These are phyloP conservation scores for Pherbina coryleti DNA, from an alignment of 2,888 invertebrate genomes.

Conservation along the genomic window DNA sequence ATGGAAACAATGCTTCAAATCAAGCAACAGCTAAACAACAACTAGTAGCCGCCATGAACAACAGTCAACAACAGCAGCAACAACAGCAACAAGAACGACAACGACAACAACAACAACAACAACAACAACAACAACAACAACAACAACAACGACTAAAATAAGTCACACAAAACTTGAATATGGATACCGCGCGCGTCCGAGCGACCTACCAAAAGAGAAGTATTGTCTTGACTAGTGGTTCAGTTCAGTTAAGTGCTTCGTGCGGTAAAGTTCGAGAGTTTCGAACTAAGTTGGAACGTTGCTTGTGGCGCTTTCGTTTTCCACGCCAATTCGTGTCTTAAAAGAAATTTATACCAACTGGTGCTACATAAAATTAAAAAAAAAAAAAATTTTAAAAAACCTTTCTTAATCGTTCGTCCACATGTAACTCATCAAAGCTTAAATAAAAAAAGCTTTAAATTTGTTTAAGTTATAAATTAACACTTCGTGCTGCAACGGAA, in stretches of 20 bases:
- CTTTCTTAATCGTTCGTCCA: background rate
- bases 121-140: background rate
- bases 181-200: background rate
- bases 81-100: background rate
- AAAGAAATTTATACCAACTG: background rate
- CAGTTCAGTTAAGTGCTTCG: slow-evolving; percentile 33
- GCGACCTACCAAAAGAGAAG: slow-evolving; percentile 4
- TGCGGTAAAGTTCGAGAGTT: slow-evolving; percentile 24
- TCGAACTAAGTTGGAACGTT: background rate
- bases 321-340: background rate
- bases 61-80: background rate
- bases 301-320: slow-evolving; percentile 16
- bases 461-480: too few species aligned
- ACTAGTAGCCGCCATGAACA: background rate
- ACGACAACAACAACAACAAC: background rate
- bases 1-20: background rate
- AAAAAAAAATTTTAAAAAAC: background rate
- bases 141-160: slow-evolving; percentile 2
- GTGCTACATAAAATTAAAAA: background rate
- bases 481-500: too few species aligned
- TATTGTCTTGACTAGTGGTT: slow-evolving; percentile 24
- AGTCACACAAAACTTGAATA: background rate
- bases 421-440: background rate
- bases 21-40: background rate
- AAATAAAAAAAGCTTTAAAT: too few species aligned